Evolutionary conservation across 2,113 vertebrate genomes (phyloP), one percentile per base, ranked within the genome.

Genomic region (Pandion haliaetus): DNA sequence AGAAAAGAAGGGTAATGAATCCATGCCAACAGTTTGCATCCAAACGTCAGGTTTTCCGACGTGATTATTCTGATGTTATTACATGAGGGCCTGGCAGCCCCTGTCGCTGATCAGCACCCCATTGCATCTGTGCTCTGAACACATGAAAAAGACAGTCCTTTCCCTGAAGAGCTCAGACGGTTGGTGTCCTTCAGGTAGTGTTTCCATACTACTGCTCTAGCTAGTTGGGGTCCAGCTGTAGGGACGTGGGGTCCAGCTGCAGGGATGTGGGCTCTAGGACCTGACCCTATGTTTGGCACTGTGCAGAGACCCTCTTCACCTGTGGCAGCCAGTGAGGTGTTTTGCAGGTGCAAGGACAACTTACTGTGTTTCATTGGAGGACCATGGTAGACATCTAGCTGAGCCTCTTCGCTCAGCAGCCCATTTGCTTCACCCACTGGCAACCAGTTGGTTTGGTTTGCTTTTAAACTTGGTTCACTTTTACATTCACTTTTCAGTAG

Each of bases 271-370:
- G 8, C 4, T 58, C 20, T 9, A 25, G 40, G 32, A 45, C 13
- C 29, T 0, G 2, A 59, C 9, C 6, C 8, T 69, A 16, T 4
- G 3, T 42, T 66, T 40, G 31, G 23, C 29, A 19, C 21, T 28
- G 18, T 62, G 9, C 17, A 47, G 32, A 45, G 26, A 62, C 6
- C 8, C 4, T 14, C 38, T 85, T 36, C 14, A 32, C 5, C 25
- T 47, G 9, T 1, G 4, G 28, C 9, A 91, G 28, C 13, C 44
- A 40, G 15, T 0, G 4, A 63, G 36, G 8, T 44, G 10, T 12
- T 54, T 11, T 45, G 19, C 61, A 76, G 38, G 6, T 73, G 17
- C 20, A 44, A 83, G 47, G n/a, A 55, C 32, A 69, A 72, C 20
- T 20, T 85, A 67, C 31, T 40, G 10, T 67, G 23, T 59, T 73